Conservation (phyloP, 1,140 invertebrate species). For the Brevipalpus yothersi region DNA sequence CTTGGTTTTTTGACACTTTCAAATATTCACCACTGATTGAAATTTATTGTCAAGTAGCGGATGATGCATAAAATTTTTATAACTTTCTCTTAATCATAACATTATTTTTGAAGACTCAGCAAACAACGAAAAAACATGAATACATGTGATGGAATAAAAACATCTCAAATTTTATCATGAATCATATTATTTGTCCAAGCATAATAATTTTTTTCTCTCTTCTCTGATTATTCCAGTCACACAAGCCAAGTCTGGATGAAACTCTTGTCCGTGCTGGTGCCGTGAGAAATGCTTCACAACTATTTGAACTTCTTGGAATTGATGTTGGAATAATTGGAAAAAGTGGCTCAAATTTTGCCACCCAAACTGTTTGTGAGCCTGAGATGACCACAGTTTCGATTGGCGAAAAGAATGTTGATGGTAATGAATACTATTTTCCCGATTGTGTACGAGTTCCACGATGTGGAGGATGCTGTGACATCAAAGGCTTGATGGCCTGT, state of each 20-base stretch:
- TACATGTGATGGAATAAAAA: too few relatives aligned
- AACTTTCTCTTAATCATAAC: too few relatives aligned
- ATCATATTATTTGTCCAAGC: too few relatives aligned
- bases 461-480: constrained; percentile 5
- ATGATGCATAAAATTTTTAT: too few relatives aligned
- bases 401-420: background rate
- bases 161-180: too few relatives aligned
- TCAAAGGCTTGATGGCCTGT: background rate
- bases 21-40: too few relatives aligned
- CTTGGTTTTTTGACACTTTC: too few relatives aligned
- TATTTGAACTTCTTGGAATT: background rate
- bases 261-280: background rate
- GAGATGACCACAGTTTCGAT: background rate
- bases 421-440: background rate
- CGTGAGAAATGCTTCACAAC: background rate
- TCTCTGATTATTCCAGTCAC: background rate
- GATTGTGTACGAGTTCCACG: constrained; percentile 1
- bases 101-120: too few relatives aligned
- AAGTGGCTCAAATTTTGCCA: background rate
- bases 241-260: background rate
- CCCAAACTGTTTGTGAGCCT: constrained; percentile 1
- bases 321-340: background rate
- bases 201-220: background rate
- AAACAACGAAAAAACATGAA: too few relatives aligned
- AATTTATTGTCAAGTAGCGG: too few relatives aligned